Evolutionary conservation across 2,113 vertebrate species (phyloP).

Genomic region (Danio rerio): GRCz12tu NC_133192.1:15490001-15490500

Average conservation of each 20-base stretch:
- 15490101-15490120: not conserved
- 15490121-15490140: not conserved
- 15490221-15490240: constrained; percentile 18
- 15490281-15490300: constrained; percentile 34
- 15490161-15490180: not conserved
- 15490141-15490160: not conserved
- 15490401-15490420: constrained; percentile 29
- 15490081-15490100: too few species aligned
- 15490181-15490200: not conserved
- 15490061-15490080: too few species aligned
- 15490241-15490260: not conserved
- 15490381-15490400: constrained; percentile 42
- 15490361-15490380: constrained; percentile 51
- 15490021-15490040: too few species aligned
- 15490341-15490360: constrained; percentile 12
- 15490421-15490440: constrained; percentile 33
- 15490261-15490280: constrained; percentile 23
- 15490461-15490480: constrained; percentile 47
- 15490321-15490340: constrained; percentile 49
- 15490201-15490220: constrained; percentile 22
- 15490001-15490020: too few species aligned
- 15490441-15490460: constrained; percentile 22
- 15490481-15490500: constrained; percentile 15
- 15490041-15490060: too few species aligned
- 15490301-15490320: constrained; percentile 50